A percentile compares a stretch with the other conserved stretches of the same genome.
Conservation (phyloP, 2,113 vertebrate species). For the Numenius arquata region DNA sequence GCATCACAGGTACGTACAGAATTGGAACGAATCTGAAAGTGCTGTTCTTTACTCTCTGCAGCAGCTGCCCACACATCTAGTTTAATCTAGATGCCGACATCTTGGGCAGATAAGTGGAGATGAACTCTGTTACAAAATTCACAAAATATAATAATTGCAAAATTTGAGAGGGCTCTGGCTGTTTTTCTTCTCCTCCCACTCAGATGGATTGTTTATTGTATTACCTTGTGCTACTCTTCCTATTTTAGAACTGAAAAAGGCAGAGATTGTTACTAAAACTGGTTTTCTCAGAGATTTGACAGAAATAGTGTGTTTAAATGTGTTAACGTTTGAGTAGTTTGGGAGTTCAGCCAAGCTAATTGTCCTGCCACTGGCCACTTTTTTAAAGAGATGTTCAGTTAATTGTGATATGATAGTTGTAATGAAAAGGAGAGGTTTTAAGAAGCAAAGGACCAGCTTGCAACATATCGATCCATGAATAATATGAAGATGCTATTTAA, state of each 20-base stretch:
- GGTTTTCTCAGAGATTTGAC: not conserved
- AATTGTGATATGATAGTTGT: not conserved
- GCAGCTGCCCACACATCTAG: not conserved
- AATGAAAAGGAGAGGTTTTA: not conserved
- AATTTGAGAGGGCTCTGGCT: not conserved
- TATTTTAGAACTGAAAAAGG: not conserved
- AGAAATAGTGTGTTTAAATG: not conserved
- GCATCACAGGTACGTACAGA: not conserved
- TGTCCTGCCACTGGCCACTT: not conserved
- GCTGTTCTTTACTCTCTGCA: not conserved
- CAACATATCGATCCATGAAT: not conserved
- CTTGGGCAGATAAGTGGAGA: not conserved
- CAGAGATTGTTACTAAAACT: not conserved
- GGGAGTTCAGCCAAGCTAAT: not conserved
- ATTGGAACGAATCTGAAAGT: not conserved
- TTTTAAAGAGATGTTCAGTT: not conserved
- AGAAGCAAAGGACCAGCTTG: not conserved
- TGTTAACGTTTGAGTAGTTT: not conserved
- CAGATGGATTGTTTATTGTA: not conserved
- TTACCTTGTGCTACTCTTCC: not conserved
- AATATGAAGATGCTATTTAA: not conserved
- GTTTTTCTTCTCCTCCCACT: not conserved
- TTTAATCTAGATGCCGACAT: not conserved
- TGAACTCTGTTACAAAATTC: not conserved
- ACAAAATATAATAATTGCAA: not conserved